Base-by-base conservation (phyloP, 2,888 invertebrate genomes). In the Latrodectus elegans region DNA sequence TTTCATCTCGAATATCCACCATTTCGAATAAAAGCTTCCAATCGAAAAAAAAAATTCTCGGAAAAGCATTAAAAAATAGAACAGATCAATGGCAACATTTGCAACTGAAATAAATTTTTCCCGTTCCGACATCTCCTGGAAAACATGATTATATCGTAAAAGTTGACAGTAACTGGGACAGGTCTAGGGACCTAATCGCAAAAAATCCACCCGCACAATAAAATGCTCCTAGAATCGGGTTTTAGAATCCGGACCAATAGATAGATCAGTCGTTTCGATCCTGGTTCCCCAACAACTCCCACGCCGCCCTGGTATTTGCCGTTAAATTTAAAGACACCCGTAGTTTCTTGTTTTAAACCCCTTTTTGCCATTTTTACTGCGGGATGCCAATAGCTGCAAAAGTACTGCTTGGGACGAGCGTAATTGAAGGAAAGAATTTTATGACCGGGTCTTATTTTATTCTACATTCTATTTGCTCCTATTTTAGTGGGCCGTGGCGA, bases 361-460 rank as follows among this genome's bases (percentile, higher is more conserved):
- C 68, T 68, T 75, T 82, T 67, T 75, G 68, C 75, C 74, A 51
- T 82, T 75, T 82, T 82, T 82, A 81, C 65, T 82, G 65, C 68
- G 68, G 67, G 75, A 82, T 82, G 74, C 68, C 49, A 67, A 53
- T 22, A 60, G 82, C 82, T 75, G 70, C 74, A 82, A 82, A 82
- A 82, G 26, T 67, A 73, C 70, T 65, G 68, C 74, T 75, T 55
- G 52, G 70, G 51, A 67, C 75, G 22, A 51, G 22, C 67, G 82
- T 82, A 82, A 82, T 82, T 82, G 82, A 82, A 82, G 75, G 75
- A 68, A 74, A 67, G 75, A 74, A 82, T 82, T 82, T 82, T 82
- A 82, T 82, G 51, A 73, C 74, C 12, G 51, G 73, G 38, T 52
- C 73, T 64, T 81, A 60, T 81, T 73, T 81, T 60, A 55, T 55